Percentiles rank a stretch among this genome's conserved stretches.
Evolutionary conservation across 1,140 invertebrate species (phyloP).

Genomic region (Nomia melanderi): DNA sequence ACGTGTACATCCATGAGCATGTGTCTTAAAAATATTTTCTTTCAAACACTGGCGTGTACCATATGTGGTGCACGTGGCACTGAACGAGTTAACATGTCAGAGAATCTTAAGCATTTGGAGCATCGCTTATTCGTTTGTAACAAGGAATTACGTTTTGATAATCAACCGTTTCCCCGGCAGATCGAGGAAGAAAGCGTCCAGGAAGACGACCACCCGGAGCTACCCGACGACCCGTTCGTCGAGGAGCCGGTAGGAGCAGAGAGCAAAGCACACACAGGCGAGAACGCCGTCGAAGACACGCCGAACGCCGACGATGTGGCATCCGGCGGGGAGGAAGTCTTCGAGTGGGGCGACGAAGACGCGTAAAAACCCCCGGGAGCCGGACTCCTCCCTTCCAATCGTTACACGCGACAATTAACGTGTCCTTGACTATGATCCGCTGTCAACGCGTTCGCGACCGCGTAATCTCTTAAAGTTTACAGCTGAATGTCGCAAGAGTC

Average conservation of each 20-base stretch:
- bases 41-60: too few species aligned
- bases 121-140: too few species aligned
- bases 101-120: too few species aligned
- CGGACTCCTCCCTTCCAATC: slow-evolving; percentile 8
- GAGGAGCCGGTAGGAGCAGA: slow-evolving; percentile 62
- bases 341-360: slow-evolving; percentile 61
- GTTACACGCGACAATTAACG: slow-evolving; percentile 10
- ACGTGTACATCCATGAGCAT: too few species aligned
- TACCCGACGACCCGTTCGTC: slow-evolving; percentile 59
- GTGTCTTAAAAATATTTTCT: too few species aligned
- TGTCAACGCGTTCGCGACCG: too few species aligned
- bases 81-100: too few species aligned
- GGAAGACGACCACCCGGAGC: slow-evolving; percentile 59
- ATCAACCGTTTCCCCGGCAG: slow-evolving; percentile 33
- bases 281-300: slow-evolving; percentile 23
- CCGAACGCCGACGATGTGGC: slow-evolving; percentile 56
- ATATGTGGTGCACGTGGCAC: too few species aligned
- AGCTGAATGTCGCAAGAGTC: too few species aligned
- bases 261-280: slow-evolving; percentile 29
- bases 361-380: slow-evolving; percentile 39
- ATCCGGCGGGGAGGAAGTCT: slow-evolving; percentile 54
- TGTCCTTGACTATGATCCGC: neutral
- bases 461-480: too few species aligned
- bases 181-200: slow-evolving; percentile 65
- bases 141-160: too few species aligned